Percentiles rank a stretch among this genome's conserved stretches.
Evolutionary conservation across 2,113 vertebrate genomes (phyloP).

Genomic region (Siniperca knerii): DNA sequence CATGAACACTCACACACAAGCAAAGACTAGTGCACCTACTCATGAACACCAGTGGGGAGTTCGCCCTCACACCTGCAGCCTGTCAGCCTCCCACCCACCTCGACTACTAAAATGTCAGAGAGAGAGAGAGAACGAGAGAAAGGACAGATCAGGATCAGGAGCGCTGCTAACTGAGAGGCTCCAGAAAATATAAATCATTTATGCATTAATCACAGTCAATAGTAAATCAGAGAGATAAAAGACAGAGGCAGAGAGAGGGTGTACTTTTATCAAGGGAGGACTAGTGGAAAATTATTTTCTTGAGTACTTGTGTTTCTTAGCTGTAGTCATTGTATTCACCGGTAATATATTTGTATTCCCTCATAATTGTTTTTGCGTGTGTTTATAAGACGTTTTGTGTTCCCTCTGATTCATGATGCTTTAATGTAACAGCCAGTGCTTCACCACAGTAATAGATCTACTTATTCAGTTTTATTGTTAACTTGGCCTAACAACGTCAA

Average conservation of each 20-base stretch:
- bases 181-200: conserved; percentile 36
- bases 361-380: conserved; percentile 1
- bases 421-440: not conserved
- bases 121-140: conserved; percentile 31
- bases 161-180: conserved; percentile 13
- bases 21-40: conserved; percentile 20
- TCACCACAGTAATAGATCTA: not conserved
- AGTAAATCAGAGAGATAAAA: conserved; percentile 17
- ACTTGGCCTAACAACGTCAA: not conserved
- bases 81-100: conserved; percentile 69
- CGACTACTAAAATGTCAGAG: conserved; percentile 69
- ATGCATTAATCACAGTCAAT: conserved; percentile 43
- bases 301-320: not conserved
- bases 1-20: conserved; percentile 1
- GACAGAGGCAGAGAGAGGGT: not conserved
- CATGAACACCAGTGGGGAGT: conserved; percentile 63
- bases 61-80: conserved; percentile 75
- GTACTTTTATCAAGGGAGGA: conserved; percentile 1
- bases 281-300: not conserved
- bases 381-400: not conserved
- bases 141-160: conserved; percentile 37
- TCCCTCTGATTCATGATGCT: not conserved
- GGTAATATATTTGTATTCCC: not conserved
- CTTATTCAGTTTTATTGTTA: not conserved
- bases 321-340: not conserved